These are phyloP conservation scores for Fukomys damarensis DNA, from an alignment of 2,113 vertebrate species.

Conservation along the genomic window DNA sequence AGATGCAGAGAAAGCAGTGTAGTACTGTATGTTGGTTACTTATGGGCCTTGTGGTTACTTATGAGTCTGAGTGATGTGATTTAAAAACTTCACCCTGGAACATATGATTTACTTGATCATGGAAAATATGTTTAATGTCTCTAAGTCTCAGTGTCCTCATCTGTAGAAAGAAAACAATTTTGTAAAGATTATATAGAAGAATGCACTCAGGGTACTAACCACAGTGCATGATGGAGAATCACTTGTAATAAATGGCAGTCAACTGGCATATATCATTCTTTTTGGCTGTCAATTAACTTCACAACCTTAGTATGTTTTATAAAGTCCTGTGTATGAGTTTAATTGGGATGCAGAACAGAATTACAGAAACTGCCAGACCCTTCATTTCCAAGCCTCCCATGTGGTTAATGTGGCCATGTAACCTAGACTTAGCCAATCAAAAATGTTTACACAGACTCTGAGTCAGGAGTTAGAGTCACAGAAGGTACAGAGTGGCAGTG, in stretches of 20 bases:
- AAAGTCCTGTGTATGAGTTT: not conserved
- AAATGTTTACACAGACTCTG: not conserved
- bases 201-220: not conserved
- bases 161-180: not conserved
- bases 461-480: not conserved
- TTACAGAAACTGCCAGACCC: not conserved
- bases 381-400: not conserved
- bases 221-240: not conserved
- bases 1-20: not conserved
- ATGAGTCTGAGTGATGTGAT: not conserved
- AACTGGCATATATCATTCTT: not conserved
- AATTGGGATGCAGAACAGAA: not conserved
- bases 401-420: not conserved
- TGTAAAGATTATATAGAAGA: not conserved
- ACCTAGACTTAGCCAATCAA: not conserved
- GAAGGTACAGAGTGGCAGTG: too few relatives aligned
- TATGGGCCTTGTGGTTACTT: not conserved
- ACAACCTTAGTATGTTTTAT: not conserved
- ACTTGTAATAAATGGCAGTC: not conserved
- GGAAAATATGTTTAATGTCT: not conserved
- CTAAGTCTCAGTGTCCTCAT: not conserved
- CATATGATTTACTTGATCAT: not conserved
- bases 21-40: not conserved
- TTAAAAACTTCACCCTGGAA: not conserved
- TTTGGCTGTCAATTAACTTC: not conserved